phyloP scores from a whole-genome alignment of 2,113 vertebrate genomes.

The Sebastes schlegelii region DNA sequence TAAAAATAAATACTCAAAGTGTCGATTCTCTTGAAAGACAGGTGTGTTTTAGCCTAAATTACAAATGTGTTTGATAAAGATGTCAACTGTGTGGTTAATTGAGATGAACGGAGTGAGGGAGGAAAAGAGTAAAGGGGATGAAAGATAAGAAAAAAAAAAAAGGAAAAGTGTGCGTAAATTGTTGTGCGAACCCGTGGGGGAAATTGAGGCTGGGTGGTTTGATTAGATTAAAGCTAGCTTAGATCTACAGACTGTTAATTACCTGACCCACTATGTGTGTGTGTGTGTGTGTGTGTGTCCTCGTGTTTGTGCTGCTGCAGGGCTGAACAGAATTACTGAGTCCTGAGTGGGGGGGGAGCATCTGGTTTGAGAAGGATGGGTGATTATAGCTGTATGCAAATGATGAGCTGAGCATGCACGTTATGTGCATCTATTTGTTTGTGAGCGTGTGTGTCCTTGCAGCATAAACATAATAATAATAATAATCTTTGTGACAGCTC shows the following conservation, averaged over 20 bases:
- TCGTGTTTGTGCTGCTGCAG: conserved; percentile 9
- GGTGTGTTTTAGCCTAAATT: not conserved
- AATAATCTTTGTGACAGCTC: conserved; percentile 3
- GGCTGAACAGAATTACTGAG: conserved; percentile 18
- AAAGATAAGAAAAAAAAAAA: not conserved
- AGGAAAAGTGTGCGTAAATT: not conserved
- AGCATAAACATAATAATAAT: not conserved
- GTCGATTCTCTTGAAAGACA: not conserved
- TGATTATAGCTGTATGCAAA: conserved; percentile 18
- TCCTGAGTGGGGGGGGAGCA: conserved; percentile 1
- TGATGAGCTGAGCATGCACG: not conserved
- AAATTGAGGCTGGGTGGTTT: conserved; percentile 39
- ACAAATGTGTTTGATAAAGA: not conserved
- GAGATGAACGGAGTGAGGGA: not conserved
- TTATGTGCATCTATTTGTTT: not conserved
- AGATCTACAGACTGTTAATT: conserved; percentile 60
- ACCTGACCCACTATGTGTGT: conserved; percentile 34
- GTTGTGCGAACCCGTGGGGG: conserved; percentile 9
- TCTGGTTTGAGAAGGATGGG: conserved; percentile 15
- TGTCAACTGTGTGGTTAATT: not conserved
- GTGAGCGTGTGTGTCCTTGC: conserved; percentile 3
- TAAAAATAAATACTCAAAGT: not conserved
- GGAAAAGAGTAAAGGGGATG: not conserved
- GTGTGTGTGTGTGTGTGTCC: not conserved
- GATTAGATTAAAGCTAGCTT: conserved; percentile 61